Evolutionary conservation across 2,113 vertebrate genomes (phyloP), one percentile per base, ranked within the genome.

Genomic region (Hydropotes inermis): DNA sequence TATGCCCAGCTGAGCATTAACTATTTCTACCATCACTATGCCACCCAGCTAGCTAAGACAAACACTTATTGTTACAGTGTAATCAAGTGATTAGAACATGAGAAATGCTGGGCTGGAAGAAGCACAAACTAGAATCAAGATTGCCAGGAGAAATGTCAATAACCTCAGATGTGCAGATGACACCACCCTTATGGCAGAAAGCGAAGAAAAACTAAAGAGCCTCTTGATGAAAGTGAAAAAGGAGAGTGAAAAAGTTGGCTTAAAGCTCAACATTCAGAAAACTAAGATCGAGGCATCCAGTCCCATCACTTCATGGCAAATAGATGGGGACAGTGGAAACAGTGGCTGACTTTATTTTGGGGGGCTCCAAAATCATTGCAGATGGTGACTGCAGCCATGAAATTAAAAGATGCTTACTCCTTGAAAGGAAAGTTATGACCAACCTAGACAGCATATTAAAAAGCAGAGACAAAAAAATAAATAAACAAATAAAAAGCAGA

Each of bases 1-100:
- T 0, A 0, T 21, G 0, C 25, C 30, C 7, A 2, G 36, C 57
- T 83, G 9, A 16, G 0, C 0, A 10, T 5, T 15, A 27, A 23
- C 84, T 6, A 0, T 67, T 58, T 55, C 50, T 8, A 87, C 55
- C 2, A 3, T 36, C 7, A 3, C 79, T 9, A 2, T 1, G 57
- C 11, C 50, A 16, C 61, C 47, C 87, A 8, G 57, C 55, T 6
- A 2, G 84, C 78, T 33, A 27, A 30, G 1, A 12, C 0, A 25
- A 70, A 23, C 2, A 1, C 10, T 33, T 50, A 25, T 12, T 6
- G 33, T 39, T 7, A 6, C 36, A 10, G 9, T 2, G n/a, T 14
- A 12, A 7, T 1, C 2, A 1, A 27, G 33, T 16, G 6, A 9
- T 13, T 2, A 0, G 2, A 9, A 5, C 45, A 3, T 13, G 64